These are phyloP conservation scores for Poeciliopsis turrubarensis DNA, from an alignment of 2,113 vertebrate genomes.

Conservation along the genomic window DNA sequence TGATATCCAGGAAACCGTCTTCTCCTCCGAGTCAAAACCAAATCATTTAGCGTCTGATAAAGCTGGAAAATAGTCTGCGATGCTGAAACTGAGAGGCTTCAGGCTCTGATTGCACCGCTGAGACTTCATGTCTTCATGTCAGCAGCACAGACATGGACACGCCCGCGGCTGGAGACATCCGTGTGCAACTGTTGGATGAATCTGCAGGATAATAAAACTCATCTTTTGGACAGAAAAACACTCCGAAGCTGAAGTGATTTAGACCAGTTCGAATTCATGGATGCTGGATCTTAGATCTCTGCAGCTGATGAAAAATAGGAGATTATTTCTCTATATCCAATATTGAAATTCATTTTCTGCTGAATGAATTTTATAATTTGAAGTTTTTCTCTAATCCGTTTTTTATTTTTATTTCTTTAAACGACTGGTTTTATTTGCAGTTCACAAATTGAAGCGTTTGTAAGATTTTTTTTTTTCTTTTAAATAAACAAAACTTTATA, in stretches of 20 bases:
- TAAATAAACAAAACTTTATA: background rate
- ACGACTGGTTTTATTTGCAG: background rate
- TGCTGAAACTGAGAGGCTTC: background rate
- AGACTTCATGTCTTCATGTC: background rate
- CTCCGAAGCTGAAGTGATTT: background rate
- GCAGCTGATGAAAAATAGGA: background rate
- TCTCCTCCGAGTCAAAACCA: background rate
- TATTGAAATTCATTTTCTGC: background rate
- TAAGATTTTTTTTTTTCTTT: background rate
- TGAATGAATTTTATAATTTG: background rate
- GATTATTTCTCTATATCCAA: background rate
- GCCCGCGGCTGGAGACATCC: background rate
- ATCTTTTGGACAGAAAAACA: background rate
- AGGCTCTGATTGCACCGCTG: background rate
- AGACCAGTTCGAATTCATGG: background rate
- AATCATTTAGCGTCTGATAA: background rate
- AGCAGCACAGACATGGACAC: background rate
- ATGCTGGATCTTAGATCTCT: background rate
- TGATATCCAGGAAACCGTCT: background rate
- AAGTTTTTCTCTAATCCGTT: background rate
- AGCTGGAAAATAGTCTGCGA: background rate
- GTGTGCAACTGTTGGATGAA: background rate
- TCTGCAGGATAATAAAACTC: background rate
- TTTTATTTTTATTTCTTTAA: background rate
- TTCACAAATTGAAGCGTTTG: background rate